A percentile compares a stretch with the other conserved stretches of the same genome.
These are phyloP conservation scores for Encarsia formosa DNA, from an alignment of 2,888 invertebrate genomes.

Conservation along the genomic window DNA sequence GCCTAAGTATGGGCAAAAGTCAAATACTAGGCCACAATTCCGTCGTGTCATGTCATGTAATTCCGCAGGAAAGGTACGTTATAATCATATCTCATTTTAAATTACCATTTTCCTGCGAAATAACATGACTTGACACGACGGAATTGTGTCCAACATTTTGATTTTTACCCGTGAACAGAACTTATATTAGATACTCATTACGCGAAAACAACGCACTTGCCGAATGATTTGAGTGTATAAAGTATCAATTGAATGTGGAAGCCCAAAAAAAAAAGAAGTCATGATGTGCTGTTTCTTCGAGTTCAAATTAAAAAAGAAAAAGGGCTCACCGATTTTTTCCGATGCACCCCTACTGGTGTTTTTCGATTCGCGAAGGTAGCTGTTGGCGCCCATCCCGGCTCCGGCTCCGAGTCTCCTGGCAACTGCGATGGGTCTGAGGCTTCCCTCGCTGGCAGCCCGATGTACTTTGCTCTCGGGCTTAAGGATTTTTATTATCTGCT, in stretches of 20 bases:
- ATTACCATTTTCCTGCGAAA: too few relatives aligned
- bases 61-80: too few relatives aligned
- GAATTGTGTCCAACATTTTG: too few relatives aligned
- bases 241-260: too few relatives aligned
- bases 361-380: slow-evolving; percentile 32
- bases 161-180: too few relatives aligned
- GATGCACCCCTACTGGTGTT: slow-evolving; percentile 40
- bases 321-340: slow-evolving; percentile 36
- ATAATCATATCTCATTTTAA: too few relatives aligned
- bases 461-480: slow-evolving; percentile 27
- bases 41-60: too few relatives aligned
- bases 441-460: slow-evolving; percentile 23
- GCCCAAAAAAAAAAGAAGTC: too few relatives aligned
- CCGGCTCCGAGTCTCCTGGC: slow-evolving; percentile 34
- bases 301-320: neutral
- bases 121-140: too few relatives aligned
- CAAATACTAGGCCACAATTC: too few relatives aligned
- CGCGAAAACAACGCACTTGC: neutral
- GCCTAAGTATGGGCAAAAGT: too few relatives aligned
- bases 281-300: too few relatives aligned
- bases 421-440: slow-evolving; percentile 20
- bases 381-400: neutral
- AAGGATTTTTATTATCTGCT: slow-evolving; percentile 26
- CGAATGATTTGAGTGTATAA: neutral
- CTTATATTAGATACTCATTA: neutral